phyloP scores from a whole-genome alignment of 2,113 vertebrate genomes.

The Mastomys natalensis region DNA sequence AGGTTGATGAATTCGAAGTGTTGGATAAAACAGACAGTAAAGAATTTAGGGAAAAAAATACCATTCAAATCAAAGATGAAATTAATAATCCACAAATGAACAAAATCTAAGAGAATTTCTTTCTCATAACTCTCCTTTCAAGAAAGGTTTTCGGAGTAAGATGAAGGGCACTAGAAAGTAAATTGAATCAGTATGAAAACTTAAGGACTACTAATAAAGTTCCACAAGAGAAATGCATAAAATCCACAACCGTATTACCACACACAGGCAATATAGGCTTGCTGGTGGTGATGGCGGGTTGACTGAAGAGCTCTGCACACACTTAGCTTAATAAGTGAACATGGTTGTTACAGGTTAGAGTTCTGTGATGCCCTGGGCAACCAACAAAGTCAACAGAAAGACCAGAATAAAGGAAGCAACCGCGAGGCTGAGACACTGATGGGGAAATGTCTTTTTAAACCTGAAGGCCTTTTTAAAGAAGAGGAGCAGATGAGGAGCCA shows the following conservation, averaged over 20 bases:
- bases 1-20: not conserved
- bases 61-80: not conserved
- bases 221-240: not conserved
- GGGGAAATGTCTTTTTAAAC: not conserved
- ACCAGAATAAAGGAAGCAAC: not conserved
- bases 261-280: not conserved
- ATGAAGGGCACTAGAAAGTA: not conserved
- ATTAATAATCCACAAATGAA: not conserved
- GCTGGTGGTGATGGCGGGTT: not conserved
- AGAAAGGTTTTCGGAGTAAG: not conserved
- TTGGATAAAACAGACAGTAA: not conserved
- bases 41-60: not conserved
- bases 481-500: not conserved
- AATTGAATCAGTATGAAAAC: not conserved
- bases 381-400: not conserved
- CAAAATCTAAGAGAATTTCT: not conserved
- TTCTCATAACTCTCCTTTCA: not conserved
- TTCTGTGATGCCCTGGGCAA: not conserved
- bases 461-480: not conserved
- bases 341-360: not conserved
- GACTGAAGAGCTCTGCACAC: not conserved
- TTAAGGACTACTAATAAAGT: not conserved
- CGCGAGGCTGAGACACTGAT: not conserved
- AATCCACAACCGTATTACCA: not conserved
- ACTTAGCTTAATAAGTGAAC: not conserved